Conservation (phyloP, 2,888 invertebrate genomes). For the Cartodere bifasciata region DNA sequence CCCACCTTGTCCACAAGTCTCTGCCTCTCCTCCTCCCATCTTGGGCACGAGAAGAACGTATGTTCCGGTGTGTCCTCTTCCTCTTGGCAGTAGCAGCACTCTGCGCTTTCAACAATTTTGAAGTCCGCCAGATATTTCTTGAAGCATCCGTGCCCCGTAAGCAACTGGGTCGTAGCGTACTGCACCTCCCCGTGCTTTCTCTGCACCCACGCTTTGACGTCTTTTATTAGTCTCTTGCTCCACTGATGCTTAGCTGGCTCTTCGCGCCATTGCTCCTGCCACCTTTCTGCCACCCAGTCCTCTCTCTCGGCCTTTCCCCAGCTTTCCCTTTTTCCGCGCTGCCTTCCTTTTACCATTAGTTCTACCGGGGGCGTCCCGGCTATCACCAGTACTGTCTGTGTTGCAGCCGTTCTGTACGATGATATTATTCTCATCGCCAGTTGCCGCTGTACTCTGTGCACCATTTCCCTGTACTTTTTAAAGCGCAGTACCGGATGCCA, state of each 20-base stretch:
- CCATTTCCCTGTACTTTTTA: not conserved
- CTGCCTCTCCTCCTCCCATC: no score
- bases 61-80: no score
- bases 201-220: conserved; percentile 1
- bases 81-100: conserved; percentile 3
- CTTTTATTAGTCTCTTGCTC: conserved; percentile 1
- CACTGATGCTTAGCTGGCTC: no score
- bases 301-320: no score
- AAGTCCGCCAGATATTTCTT: conserved; percentile 13
- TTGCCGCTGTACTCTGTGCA: conserved; percentile 6
- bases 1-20: no score
- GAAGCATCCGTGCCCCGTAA: conserved; percentile 18
- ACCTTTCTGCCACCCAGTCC: no score
- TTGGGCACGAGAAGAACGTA: no score
- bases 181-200: conserved; percentile 1
- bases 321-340: no score
- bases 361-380: no score
- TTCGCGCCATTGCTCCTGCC: no score
- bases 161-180: conserved; percentile 15
- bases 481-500: conserved; percentile 4
- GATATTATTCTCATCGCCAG: conserved; percentile 2
- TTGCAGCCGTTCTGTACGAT: conserved; percentile 8
- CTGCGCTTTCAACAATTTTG: conserved; percentile 2
- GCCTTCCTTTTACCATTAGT: no score
- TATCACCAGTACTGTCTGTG: not conserved